Evolutionary conservation across 1,140 invertebrate genomes (phyloP).

Genomic region (Lasaia peninsularis): DNA sequence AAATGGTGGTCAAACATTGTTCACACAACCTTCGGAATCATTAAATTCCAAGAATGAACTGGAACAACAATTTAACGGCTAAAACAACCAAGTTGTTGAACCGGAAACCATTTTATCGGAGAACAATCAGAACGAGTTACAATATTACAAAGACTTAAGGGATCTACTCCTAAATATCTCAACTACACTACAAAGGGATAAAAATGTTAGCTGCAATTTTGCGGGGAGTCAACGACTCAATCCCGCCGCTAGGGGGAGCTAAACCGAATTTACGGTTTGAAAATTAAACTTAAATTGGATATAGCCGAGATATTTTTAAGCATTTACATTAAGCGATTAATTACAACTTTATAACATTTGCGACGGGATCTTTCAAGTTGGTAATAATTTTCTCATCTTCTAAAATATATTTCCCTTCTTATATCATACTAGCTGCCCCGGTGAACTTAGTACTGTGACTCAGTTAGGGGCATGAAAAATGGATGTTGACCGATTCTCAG

Average conservation of each 20-base stretch:
- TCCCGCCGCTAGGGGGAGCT: conserved; percentile 59
- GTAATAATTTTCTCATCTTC: background rate
- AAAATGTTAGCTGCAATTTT: conserved; percentile 69
- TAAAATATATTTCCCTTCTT: background rate
- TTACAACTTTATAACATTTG: conserved; percentile 28
- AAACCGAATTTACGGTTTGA: conserved; percentile 73
- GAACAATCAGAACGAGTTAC: conserved; percentile 55
- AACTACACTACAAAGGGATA: conserved; percentile 66
- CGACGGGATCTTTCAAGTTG: background rate
- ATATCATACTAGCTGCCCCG: no score
- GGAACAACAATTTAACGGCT: conserved; percentile 7
- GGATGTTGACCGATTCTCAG: no score
- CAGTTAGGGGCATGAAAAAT: no score
- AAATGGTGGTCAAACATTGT: background rate
- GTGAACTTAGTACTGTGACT: no score
- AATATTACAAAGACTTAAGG: conserved; percentile 59
- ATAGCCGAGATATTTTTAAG: conserved; percentile 63
- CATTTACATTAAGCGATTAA: conserved; percentile 39
- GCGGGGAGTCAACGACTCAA: conserved; percentile 53
- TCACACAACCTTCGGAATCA: background rate
- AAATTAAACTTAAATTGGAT: conserved; percentile 75
- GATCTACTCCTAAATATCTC: conserved; percentile 55
- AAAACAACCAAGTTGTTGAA: conserved; percentile 19
- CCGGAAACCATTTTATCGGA: conserved; percentile 35
- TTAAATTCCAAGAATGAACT: conserved; percentile 2